These are phyloP conservation scores for Napeogenes sylphis DNA, from an alignment of 2,888 invertebrate species.

Conservation along the genomic window DNA sequence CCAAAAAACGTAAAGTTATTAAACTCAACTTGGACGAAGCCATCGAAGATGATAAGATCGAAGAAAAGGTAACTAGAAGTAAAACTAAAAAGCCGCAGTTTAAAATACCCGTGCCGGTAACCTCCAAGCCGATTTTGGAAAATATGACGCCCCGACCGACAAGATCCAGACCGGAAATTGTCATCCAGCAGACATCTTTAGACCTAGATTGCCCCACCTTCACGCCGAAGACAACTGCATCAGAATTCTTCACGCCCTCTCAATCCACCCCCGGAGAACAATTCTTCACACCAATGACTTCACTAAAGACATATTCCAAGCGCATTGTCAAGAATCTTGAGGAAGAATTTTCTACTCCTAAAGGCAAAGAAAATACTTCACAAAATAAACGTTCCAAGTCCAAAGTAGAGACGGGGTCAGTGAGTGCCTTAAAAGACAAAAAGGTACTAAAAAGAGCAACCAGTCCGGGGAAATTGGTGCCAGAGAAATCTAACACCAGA, in stretches of 20 bases:
- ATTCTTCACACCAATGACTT: conserved; percentile 60
- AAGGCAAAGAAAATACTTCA: conserved; percentile 15
- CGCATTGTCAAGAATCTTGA: conserved; percentile 61
- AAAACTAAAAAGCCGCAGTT: conserved; percentile 41
- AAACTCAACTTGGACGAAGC: conserved; percentile 54
- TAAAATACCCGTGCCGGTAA: conserved; percentile 57
- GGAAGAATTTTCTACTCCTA: conserved; percentile 53
- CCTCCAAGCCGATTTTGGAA: conserved; percentile 47
- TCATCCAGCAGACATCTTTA: conserved; percentile 36
- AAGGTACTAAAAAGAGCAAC: conserved; percentile 46
- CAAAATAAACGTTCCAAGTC: conserved; percentile 1
- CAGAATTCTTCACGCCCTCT: conserved; percentile 52
- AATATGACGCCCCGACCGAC: conserved; percentile 49
- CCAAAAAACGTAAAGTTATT: conserved; percentile 49
- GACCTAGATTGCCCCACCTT: conserved; percentile 28
- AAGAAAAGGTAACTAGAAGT: conserved; percentile 30
- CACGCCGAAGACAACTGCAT: conserved; percentile 32
- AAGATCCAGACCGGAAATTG: conserved; percentile 37
- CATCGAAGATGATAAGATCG: conserved; percentile 37
- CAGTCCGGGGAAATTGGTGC: conserved; percentile 54
- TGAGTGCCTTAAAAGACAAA: conserved; percentile 33
- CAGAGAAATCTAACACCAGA: conserved; percentile 32
- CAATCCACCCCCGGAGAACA: conserved; percentile 45
- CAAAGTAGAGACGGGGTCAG: conserved; percentile 27
- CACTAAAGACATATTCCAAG: conserved; percentile 52